These are phyloP conservation scores for Stichodactyla helianthus DNA, from an alignment of 64 coral and sea anemone genomes.

Conservation along the genomic window DNA sequence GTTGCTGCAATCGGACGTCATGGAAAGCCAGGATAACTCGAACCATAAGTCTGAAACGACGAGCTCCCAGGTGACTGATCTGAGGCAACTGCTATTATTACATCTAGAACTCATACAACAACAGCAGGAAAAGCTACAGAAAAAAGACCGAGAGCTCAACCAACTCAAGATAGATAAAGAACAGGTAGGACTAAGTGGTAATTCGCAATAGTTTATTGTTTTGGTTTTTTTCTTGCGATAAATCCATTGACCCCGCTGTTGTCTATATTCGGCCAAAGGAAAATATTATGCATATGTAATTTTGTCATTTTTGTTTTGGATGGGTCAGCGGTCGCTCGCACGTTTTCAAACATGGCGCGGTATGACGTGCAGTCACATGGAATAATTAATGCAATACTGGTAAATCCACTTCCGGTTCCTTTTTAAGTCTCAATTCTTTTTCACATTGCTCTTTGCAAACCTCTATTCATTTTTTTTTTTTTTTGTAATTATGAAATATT, in stretches of 20 bases:
- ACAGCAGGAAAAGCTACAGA: conserved; percentile 92
- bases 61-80: conserved; percentile 69
- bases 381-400: neutral
- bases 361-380: conserved; percentile 21
- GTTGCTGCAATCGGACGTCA: conserved; percentile 24
- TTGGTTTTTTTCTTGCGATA: neutral
- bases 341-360: conserved; percentile 69
- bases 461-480: neutral
- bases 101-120: conserved; percentile 98
- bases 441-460: neutral
- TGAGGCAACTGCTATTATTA: conserved; percentile 86
- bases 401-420: conserved; percentile 3
- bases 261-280: neutral
- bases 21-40: conserved; percentile 45
- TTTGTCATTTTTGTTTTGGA: conserved; percentile 42
- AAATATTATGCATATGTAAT: conserved; percentile 41
- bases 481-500: neutral
- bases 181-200: conserved; percentile 53
- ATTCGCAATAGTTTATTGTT: neutral
- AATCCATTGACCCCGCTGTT: neutral
- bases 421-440: neutral
- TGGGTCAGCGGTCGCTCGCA: conserved; percentile 49
- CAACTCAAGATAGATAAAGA: conserved; percentile 95
- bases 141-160: conserved; percentile 85
- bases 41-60: conserved; percentile 87